Evolutionary conservation across 2,888 invertebrate species (phyloP), one percentile per base, ranked within the genome.

Genomic region (Tholera decimalis): DNA sequence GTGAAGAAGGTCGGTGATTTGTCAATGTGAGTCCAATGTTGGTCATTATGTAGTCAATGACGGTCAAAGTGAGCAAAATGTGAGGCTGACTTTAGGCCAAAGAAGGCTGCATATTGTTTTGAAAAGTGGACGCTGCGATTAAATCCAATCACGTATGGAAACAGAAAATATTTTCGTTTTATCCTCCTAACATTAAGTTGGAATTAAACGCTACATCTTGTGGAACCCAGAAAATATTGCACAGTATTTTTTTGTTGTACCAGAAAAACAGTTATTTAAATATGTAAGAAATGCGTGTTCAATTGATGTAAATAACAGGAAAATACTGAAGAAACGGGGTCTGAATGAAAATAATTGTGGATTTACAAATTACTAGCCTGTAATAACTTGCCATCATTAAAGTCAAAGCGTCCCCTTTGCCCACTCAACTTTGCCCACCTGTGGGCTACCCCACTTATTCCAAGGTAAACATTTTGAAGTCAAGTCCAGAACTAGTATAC

Each of bases 401-500:
- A 41, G 47, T 50, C 28, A 33, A 57, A 63, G 62, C 46, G 46
- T 79, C 50, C 60, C 54, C 28, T 72, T 76, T 47, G 20, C 26
- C 51, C 26, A 33, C 4, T n/a, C 20, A 33, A 46, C 35, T 26
- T 44, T 41, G 64, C 73, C 73, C 67, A 56, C 30, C 43, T 0
- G 50, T 57, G 74, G 56, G 64, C 65, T 47, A 41, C 47, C 15
- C 49, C 47, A 60, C 47, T 69, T 63, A 33, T 75, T 63, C 73
- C 49, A 64, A 54, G 60, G 82, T 65, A 44, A 63, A 28, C 43
- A 47, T 55, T 53, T 77, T 77, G 59, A 58, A 58, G 65, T 66
- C 84, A 85, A 92, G 94, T 93, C 93, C 93, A 94, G 87, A 85
- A 86, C 82, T 93, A 92, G 92, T 92, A 90, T 92, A 93, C 90